These are phyloP conservation scores for Dolomedes plantarius DNA, from an alignment of 2,888 invertebrate genomes.

Conservation along the genomic window DNA sequence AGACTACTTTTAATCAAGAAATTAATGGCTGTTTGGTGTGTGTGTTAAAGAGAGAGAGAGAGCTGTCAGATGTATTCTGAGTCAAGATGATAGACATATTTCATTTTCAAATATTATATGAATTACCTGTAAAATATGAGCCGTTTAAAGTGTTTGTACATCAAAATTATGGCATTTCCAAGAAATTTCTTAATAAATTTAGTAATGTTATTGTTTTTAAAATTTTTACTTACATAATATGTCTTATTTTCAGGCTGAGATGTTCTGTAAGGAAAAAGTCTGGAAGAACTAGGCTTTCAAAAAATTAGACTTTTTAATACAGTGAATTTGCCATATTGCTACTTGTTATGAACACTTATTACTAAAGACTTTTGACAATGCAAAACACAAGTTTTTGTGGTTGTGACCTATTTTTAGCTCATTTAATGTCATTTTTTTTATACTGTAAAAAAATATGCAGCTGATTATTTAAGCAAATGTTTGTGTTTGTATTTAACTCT, in stretches of 20 bases:
- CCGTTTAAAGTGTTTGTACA: too few relatives aligned
- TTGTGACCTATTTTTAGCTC: background rate
- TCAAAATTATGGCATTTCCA: too few relatives aligned
- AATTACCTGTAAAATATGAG: too few relatives aligned
- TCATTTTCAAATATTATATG: too few relatives aligned
- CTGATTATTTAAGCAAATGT: background rate
- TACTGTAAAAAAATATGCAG: background rate
- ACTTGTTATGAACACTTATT: background rate
- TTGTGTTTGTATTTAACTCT: background rate
- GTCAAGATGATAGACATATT: too few relatives aligned
- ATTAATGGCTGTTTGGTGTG: too few relatives aligned
- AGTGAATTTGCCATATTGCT: background rate
- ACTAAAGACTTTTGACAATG: background rate
- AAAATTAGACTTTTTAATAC: too few relatives aligned
- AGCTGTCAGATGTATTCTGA: too few relatives aligned
- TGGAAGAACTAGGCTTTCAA: constrained; percentile 73
- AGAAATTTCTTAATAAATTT: too few relatives aligned
- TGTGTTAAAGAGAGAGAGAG: too few relatives aligned
- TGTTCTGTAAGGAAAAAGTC: constrained; percentile 43
- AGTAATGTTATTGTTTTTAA: too few relatives aligned
- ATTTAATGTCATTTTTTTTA: background rate
- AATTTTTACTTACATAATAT: background rate
- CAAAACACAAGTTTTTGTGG: background rate
- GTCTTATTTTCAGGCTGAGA: constrained; percentile 30
- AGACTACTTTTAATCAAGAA: too few relatives aligned